phyloP scores from a whole-genome alignment of 2,113 vertebrate genomes.

The Neotoma lepida region DNA sequence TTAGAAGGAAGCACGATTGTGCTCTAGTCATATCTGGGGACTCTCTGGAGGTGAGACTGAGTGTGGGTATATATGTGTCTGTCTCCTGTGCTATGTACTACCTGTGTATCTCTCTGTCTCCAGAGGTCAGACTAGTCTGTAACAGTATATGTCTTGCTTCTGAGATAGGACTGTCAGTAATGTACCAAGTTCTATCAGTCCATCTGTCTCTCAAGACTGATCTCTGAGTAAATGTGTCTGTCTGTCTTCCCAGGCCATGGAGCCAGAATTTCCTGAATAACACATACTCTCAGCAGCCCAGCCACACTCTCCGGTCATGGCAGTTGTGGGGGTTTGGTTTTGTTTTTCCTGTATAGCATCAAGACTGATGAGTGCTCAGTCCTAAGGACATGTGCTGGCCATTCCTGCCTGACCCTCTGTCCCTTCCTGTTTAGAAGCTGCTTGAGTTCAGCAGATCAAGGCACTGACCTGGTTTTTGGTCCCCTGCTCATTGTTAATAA shows the following conservation, averaged over 20 bases:
- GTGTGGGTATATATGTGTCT: not conserved
- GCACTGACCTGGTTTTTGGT: not conserved
- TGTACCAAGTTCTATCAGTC: not conserved
- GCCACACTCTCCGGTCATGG: not conserved
- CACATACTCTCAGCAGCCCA: too few species aligned
- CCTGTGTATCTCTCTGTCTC: not conserved
- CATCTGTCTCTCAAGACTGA: not conserved
- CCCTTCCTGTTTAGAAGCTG: not conserved
- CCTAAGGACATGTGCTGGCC: not conserved
- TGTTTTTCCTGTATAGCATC: not conserved
- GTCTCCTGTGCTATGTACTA: not conserved
- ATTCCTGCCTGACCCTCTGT: not conserved
- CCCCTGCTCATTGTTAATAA: not conserved
- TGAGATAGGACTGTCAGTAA: not conserved
- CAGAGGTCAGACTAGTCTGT: not conserved
- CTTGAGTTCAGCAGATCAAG: not conserved
- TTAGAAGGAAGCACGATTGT: slow-evolving; percentile 97
- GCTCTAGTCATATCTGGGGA: slow-evolving; percentile 98
- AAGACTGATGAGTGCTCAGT: not conserved
- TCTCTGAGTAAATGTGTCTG: not conserved
- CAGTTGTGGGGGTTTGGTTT: not conserved
- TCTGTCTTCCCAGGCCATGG: not conserved
- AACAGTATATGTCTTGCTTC: not conserved
- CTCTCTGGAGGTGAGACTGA: slow-evolving; percentile 93
- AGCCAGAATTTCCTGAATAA: not conserved